These are phyloP conservation scores for Leguminivora glycinivorella DNA, from an alignment of 1,140 invertebrate genomes.

Conservation along the genomic window DNA sequence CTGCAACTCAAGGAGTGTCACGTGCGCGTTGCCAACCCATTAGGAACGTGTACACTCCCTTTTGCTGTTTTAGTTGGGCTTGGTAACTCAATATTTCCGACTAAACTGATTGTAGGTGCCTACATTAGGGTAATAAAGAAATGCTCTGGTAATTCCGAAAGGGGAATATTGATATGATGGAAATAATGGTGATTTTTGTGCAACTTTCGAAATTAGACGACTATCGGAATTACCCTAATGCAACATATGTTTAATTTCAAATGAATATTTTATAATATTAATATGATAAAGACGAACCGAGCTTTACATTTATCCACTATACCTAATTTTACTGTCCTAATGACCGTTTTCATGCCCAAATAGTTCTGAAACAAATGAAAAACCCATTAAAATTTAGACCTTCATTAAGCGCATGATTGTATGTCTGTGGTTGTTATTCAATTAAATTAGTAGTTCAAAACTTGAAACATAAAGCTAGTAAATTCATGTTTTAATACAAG, in stretches of 20 bases:
- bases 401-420: neutral
- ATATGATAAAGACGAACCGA: neutral
- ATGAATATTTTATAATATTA: neutral
- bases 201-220: no score
- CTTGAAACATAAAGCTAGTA: neutral
- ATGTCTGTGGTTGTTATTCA: constrained; percentile 1
- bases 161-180: no score
- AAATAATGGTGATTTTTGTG: no score
- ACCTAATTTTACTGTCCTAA: neutral
- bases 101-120: neutral
- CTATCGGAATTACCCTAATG: no score
- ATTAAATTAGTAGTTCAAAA: constrained; percentile 1
- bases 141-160: no score
- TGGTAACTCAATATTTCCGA: neutral
- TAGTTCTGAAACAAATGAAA: neutral
- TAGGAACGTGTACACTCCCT: no score
- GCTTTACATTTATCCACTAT: neutral
- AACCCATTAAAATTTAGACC: neutral
- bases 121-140: no score
- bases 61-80: no score
- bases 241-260: no score
- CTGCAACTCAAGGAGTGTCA: no score
- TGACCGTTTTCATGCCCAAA: neutral
- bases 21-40: no score
- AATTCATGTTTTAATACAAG: constrained; percentile 10